A percentile compares a stretch with the other conserved stretches of the same genome.
phyloP scores from a whole-genome alignment of 2,888 invertebrate genomes.

The Drosophila sordidula region DNA sequence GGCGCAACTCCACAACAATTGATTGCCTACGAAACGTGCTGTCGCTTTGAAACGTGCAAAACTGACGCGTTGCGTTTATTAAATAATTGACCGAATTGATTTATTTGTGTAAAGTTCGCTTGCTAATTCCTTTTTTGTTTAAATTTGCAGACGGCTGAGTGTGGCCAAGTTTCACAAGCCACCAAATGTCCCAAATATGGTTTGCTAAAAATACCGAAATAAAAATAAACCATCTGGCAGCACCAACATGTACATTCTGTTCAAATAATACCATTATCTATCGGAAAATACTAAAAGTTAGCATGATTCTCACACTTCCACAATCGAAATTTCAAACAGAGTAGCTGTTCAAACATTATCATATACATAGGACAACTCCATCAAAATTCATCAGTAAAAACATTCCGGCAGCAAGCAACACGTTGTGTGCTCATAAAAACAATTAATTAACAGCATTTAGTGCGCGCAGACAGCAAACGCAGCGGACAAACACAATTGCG shows the following conservation, averaged over 20 bases:
- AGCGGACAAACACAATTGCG: conserved; percentile 48
- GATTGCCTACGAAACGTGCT: conserved; percentile 26
- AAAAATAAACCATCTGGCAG: conserved; percentile 23
- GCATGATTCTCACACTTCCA: neutral
- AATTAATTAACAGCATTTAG: conserved; percentile 41
- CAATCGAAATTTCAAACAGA: conserved; percentile 40
- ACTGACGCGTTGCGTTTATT: conserved; percentile 43
- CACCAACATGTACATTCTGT: neutral
- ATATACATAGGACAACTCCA: conserved; percentile 31
- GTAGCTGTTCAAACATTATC: conserved; percentile 49
- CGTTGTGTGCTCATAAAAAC: conserved; percentile 56
- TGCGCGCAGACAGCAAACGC: conserved; percentile 39
- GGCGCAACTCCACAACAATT: neutral
- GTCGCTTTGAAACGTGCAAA: conserved; percentile 38
- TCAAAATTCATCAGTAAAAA: conserved; percentile 67
- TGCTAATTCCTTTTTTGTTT: conserved; percentile 68
- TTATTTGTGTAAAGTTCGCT: conserved; percentile 32
- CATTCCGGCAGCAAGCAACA: conserved; percentile 71
- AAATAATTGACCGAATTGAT: conserved; percentile 21
- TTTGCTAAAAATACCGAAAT: neutral
- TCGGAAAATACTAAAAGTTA: conserved; percentile 32
- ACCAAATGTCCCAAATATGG: conserved; percentile 1
- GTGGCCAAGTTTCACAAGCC: conserved; percentile 37
- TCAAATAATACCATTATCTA: conserved; percentile 9
- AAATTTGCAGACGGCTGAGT: conserved; percentile 68